phyloP scores from a whole-genome alignment of 2,888 invertebrate species.

The Tiliacea aurago region DNA sequence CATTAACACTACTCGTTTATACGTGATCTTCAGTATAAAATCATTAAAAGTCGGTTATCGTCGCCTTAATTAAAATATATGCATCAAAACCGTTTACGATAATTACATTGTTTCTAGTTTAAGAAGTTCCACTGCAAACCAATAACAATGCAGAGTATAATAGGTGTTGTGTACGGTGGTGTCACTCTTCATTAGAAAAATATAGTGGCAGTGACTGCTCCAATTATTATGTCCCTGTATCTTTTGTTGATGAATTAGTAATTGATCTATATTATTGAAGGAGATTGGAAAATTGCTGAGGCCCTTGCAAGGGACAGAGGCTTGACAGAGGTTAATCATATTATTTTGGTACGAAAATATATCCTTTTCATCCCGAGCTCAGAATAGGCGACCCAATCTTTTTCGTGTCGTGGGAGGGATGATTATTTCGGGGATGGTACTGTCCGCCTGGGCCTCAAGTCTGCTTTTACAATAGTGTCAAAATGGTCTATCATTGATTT shows the following conservation, averaged over 20 bases:
- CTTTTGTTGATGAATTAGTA: conserved; percentile 36
- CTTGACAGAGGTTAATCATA: conserved; percentile 37
- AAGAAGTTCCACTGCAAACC: conserved; percentile 7
- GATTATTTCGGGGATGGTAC: conserved; percentile 23
- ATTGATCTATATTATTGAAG: conserved; percentile 31
- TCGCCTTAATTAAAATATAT: too few species aligned
- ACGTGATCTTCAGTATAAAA: too few species aligned
- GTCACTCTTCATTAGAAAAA: conserved; percentile 43
- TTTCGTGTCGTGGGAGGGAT: conserved; percentile 25
- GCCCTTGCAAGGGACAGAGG: conserved; percentile 32
- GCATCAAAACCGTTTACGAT: too few species aligned
- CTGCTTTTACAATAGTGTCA: too few species aligned
- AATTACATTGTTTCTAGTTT: conserved; percentile 1
- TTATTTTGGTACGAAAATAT: conserved; percentile 43
- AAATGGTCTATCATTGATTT: too few species aligned
- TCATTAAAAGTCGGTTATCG: too few species aligned
- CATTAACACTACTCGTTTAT: too few species aligned
- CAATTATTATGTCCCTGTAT: conserved; percentile 45
- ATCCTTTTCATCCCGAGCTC: not conserved
- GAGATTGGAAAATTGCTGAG: conserved; percentile 46
- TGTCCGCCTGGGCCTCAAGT: too few species aligned
- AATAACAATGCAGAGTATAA: conserved; percentile 6
- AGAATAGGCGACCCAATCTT: conserved; percentile 31
- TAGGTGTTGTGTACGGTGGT: not conserved
- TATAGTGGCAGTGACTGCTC: conserved; percentile 6